Base-by-base conservation (phyloP, 2,888 invertebrate species). In the Coecobrya sp. region DNA sequence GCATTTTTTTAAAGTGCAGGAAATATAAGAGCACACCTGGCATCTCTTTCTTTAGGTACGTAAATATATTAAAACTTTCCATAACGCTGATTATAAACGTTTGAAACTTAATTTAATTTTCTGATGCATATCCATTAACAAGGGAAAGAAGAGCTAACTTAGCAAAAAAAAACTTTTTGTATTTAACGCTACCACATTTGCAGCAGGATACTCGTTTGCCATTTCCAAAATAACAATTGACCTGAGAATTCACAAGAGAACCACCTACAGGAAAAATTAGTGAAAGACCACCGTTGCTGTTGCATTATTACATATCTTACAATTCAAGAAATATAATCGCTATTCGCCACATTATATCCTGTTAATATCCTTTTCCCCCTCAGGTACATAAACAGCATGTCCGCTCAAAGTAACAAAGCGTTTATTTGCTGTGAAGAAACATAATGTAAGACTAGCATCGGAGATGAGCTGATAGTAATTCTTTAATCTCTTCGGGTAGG, bases 281-380 rank as follows among this genome's bases (percentile, higher is more conserved):
- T 27, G 42, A 52, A 73, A 86, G 86, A 86, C 86, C 86, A 86
- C 86, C 86, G 55, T 70, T 86, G 86, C 25, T 42, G 27, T 4
- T 65, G 19, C 25, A 70, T 30, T 52, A 10, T 25, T 22, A 52
- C 52, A 3, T 16, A 55, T 55, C 5, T 55, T 16, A 3, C 68
- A 0, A 36, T 59, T 42, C 42, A 30, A 55, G 1, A 22, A 59
- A 84, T 11, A 73, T 19, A 52, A 81, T 55, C 81, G 52, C 42
- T 16, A 25, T 16, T 55, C 25, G 81, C 81, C 81, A 55, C 55
- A 81, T 49, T 84, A 70, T 30, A 85, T 73, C 84, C 70, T 91
- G 59, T 91, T 91, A 91, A 91, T 91, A 86, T 91, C 91, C 91
- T 91, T 91, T 91, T 86, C 91, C 91, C 91, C 82, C 68, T 55